Base-by-base conservation (phyloP, 2,888 invertebrate genomes). In the Drosophila mayaguana region DNA sequence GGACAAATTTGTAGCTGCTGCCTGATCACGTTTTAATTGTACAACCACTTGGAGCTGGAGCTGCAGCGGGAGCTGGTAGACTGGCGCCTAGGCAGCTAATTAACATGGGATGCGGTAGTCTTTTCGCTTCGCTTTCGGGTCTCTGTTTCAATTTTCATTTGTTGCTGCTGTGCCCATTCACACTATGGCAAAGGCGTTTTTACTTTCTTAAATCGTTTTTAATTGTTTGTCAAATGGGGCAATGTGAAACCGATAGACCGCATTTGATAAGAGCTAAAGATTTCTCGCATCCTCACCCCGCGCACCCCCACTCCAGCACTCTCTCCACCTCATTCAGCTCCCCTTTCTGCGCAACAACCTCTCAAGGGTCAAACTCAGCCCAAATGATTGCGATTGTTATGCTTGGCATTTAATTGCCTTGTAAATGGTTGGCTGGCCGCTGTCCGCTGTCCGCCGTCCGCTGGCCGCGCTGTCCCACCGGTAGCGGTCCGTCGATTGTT, bases 21-120 rank as follows among this genome's bases (percentile, higher is more conserved):
- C 75, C 83, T 91, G 89, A 89, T 91, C 91, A 91, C 92, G 91
- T 91, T 91, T 91, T 91, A 91, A 91, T 91, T 91, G 91, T 91
- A 91, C 80, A 79, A 79, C 65, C 66, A 74, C 56, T 67, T 66
- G 65, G 63, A 75, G 75, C 68, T 79, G 79, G 70, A 71, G 70
- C 61, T 56, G 59, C 8, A 66, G 51, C 32, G 61, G 45, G 43
- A 56, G 45, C 50, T 56, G 72, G 51, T 83, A 88, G 88, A 86
- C 86, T 86, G 86, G 86, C 86, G 86, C 86, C 86, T 89, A 80
- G 68, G 62, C 72, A 89, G 71, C 86, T 87, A 89, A 87, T 87
- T 87, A 87, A 85, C 88, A 88, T 88, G 78, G 81, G 78, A 69
- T 67, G 57, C 62, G 75, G 63, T 62, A 59, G 63, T 63, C 40